Base-by-base conservation (phyloP, 2,113 vertebrate genomes). In the Peromyscus leucopus region DNA sequence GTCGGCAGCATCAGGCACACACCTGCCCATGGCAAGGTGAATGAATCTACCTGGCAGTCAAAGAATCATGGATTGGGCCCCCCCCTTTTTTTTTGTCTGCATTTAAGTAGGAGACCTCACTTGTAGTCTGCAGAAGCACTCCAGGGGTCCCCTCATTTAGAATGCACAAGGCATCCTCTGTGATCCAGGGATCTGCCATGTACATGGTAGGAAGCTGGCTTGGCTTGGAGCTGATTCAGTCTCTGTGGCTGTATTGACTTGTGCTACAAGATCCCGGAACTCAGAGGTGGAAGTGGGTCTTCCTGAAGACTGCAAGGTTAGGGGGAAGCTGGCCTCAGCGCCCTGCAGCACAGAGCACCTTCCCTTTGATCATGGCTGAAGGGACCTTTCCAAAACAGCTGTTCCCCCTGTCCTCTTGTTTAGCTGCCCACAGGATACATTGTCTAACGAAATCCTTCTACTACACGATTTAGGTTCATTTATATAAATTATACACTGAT, bases 401-500 rank as follows among this genome's bases (percentile, higher is more conserved):
- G 83, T 71, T 89, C 83, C 90, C 87, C 92, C 63, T 89, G 72
- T 57, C 76, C 61, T 96, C 57, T 1, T 55, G 93, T 98, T 97
- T 97, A 96, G 95, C 95, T 97, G 95, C 96, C 91, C 92, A 90
- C 1, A 22, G 94, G 92, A 97, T 92, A 93, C 87, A 96, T 97
- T 96, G 97, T 90, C 79, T 90, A 69, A 42, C 95, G 93, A 98
- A 98, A 97, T 94, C 92, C 90, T 97, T 95, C 96, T 65, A 90
- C 67, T 72, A 51, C 91, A 95, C 91, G 94, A 98, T 96, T 96
- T 97, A 93, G 69, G 89, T 97, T 98, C 89, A 93, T 98, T 98
- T 96, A 84, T 98, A 98, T 98, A 97, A 98, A 96, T 98, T 98
- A 98, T 96, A 95, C 91, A 90, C 94, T 96, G 97, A 98, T 98